Evolutionary conservation across 2,113 vertebrate genomes (phyloP).

Genomic region (Cyprinus carpio): DNA sequence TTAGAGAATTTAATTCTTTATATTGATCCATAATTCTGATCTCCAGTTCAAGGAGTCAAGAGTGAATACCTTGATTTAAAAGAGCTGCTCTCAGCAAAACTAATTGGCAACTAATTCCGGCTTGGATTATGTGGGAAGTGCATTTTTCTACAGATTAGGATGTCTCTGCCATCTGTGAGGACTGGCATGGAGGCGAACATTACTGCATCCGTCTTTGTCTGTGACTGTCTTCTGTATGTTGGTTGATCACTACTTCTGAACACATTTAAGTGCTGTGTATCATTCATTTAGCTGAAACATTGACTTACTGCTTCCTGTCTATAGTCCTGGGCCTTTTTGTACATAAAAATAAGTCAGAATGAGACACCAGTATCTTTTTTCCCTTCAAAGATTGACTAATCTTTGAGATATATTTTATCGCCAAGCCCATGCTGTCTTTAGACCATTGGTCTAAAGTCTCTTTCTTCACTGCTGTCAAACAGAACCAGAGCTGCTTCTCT

Average conservation of each 20-base stretch:
- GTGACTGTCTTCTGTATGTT: not conserved
- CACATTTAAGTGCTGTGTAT: not conserved
- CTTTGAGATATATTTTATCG: not conserved
- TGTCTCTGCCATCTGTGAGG: not conserved
- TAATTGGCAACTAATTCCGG: not conserved
- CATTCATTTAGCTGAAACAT: not conserved
- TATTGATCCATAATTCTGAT: not conserved
- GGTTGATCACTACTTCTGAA: not conserved
- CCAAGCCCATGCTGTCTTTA: slow-evolving; percentile 9
- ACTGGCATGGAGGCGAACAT: not conserved
- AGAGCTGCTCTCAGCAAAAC: not conserved
- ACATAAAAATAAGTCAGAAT: not conserved
- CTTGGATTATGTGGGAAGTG: not conserved
- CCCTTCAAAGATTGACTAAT: not conserved
- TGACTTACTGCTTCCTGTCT: not conserved
- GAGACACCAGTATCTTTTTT: not conserved
- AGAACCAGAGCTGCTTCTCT: slow-evolving; percentile 8
- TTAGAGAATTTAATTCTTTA: slow-evolving; percentile 55
- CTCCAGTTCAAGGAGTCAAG: not conserved
- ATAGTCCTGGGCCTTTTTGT: not conserved
- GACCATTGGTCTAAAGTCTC: not conserved
- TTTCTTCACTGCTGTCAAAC: slow-evolving; percentile 12
- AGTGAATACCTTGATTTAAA: not conserved
- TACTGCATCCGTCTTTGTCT: not conserved
- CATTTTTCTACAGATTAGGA: not conserved